phyloP scores from a whole-genome alignment of 2,113 vertebrate genomes.

The Pachyramphus minor region DNA sequence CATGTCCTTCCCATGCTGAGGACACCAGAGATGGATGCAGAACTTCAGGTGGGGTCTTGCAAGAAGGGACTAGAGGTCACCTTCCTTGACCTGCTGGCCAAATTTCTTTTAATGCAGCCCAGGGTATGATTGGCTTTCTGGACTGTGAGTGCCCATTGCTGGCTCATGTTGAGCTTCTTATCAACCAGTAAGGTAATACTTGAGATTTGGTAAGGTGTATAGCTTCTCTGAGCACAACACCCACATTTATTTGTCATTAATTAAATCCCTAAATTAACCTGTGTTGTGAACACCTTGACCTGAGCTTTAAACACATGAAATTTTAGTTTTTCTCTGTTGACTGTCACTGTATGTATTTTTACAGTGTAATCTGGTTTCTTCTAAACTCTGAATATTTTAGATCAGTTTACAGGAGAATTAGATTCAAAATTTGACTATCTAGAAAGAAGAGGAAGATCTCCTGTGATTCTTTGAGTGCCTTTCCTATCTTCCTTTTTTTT shows the following conservation, averaged over 20 bases:
- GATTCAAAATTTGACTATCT: background rate
- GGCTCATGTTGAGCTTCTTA: background rate
- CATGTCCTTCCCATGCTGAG: background rate
- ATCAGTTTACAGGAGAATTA: background rate
- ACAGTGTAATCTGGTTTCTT: accelerated
- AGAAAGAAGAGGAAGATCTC: background rate
- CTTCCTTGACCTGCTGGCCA: accelerated
- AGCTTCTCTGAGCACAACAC: background rate
- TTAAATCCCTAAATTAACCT: background rate
- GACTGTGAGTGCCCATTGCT: background rate
- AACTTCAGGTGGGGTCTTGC: background rate
- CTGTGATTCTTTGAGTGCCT: background rate
- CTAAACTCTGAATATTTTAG: background rate
- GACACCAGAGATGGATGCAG: background rate
- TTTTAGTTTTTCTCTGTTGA: background rate
- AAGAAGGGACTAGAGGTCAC: background rate
- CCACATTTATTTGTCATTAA: background rate
- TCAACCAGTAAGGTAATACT: background rate
- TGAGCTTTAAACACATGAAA: accelerated
- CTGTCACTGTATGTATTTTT: background rate
- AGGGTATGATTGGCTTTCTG: background rate
- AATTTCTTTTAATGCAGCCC: background rate
- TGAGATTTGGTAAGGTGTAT: background rate
- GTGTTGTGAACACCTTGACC: background rate
- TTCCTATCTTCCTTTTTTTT: background rate